Percentiles rank a stretch among this genome's conserved stretches.
phyloP scores from a whole-genome alignment of 2,888 invertebrate species.

The Ganaspis brasiliensis region DNA sequence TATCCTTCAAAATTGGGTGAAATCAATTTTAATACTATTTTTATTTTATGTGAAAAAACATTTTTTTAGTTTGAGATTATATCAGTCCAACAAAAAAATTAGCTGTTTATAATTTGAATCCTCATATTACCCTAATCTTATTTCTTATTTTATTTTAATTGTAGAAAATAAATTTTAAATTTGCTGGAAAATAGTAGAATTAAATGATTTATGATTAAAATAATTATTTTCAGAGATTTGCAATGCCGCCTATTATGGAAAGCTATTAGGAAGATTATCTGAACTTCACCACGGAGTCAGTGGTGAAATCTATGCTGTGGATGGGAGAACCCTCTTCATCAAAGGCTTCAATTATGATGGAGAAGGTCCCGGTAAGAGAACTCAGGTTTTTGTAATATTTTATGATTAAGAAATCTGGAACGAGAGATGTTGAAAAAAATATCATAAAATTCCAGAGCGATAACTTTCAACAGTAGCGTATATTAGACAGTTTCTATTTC shows the following conservation, averaged over 20 bases:
- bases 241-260: conserved; percentile 86
- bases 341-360: conserved; percentile 95
- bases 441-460: not conserved
- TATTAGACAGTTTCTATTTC: conserved; percentile 11
- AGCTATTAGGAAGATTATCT: conserved; percentile 89
- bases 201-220: not conserved
- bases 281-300: conserved; percentile 92
- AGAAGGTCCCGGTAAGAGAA: conserved; percentile 89
- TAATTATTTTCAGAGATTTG: conserved; percentile 72
- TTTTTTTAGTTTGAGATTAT: too few species aligned
- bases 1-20: too few species aligned
- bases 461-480: conserved; percentile 15
- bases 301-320: conserved; percentile 93
- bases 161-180: too few species aligned
- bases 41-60: too few species aligned
- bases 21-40: too few species aligned
- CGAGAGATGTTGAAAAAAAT: not conserved
- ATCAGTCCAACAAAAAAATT: too few species aligned
- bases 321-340: conserved; percentile 92
- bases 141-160: too few species aligned
- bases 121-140: too few species aligned
- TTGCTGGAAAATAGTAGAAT: not conserved
- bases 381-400: not conserved
- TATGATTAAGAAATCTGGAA: not conserved
- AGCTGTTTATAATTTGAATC: too few species aligned